These are phyloP conservation scores for Napeogenes sylphis DNA, from an alignment of 2,888 invertebrate species.

Conservation along the genomic window DNA sequence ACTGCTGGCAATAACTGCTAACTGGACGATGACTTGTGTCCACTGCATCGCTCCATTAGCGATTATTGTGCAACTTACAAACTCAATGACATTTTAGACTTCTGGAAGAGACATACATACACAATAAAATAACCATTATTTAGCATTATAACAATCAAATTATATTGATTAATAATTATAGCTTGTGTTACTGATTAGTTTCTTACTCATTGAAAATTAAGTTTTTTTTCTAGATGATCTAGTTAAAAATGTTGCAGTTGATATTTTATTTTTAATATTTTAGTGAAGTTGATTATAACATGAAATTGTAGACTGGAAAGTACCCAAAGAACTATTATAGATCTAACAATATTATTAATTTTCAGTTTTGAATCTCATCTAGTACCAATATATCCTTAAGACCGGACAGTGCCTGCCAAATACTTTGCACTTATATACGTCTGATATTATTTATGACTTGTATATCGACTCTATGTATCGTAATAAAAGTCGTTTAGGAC, in stretches of 20 bases:
- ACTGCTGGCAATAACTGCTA: constrained; percentile 34
- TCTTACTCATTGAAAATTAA: no score
- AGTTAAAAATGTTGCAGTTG: no score
- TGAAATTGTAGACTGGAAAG: no score
- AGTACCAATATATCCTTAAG: constrained; percentile 38
- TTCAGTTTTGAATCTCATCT: constrained; percentile 37
- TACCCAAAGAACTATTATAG: no score
- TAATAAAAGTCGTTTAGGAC: constrained; percentile 61
- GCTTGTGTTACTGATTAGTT: no score
- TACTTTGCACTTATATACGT: constrained; percentile 72
- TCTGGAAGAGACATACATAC: constrained; percentile 40
- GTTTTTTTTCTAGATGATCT: no score
- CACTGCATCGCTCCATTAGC: constrained; percentile 75
- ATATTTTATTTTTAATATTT: no score
- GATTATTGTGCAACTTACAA: constrained; percentile 72
- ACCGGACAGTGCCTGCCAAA: constrained; percentile 69
- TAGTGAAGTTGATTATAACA: no score
- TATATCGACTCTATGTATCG: constrained; percentile 60
- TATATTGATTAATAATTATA: no score
- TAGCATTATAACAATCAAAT: background rate
- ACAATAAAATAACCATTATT: background rate
- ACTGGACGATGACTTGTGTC: constrained; percentile 60
- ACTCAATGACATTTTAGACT: constrained; percentile 44
- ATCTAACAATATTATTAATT: no score
- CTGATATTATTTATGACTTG: constrained; percentile 63